phyloP scores from a whole-genome alignment of 2,113 vertebrate species.

The Prionailurus viverrinus region DNA sequence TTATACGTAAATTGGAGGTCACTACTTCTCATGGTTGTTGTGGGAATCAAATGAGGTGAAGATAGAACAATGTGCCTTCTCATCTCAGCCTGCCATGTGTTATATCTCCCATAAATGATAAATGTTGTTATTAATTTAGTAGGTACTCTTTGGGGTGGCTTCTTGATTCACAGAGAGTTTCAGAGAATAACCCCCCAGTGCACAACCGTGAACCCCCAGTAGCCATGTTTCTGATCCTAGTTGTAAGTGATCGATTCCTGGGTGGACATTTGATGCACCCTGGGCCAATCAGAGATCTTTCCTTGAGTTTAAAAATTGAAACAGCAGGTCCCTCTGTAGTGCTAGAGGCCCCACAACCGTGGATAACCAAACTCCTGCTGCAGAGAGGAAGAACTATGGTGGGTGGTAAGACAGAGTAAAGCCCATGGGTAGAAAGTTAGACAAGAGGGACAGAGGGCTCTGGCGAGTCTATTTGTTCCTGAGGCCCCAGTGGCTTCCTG shows the following conservation, averaged over 20 bases:
- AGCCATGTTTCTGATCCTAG: neutral
- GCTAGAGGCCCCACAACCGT: neutral
- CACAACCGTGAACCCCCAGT: neutral
- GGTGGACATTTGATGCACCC: neutral
- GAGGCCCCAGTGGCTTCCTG: neutral
- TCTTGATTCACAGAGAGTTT: neutral
- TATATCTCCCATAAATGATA: neutral
- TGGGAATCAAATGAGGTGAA: neutral
- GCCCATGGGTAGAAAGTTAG: neutral
- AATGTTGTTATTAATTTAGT: neutral
- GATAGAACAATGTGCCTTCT: neutral
- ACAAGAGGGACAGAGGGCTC: neutral
- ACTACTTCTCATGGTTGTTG: neutral
- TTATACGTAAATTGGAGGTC: neutral
- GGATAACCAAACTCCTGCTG: neutral
- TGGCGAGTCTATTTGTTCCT: neutral
- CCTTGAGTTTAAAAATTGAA: neutral
- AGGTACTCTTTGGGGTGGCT: neutral
- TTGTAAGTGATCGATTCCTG: neutral
- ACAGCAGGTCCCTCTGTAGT: neutral
- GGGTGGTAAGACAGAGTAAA: neutral
- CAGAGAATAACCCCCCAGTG: neutral
- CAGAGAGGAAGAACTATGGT: neutral
- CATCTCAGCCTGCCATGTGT: neutral
- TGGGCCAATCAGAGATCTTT: neutral